Evolutionary conservation across 2,888 invertebrate genomes (phyloP), one percentile per base, ranked within the genome.

Genomic region (Syritta pipiens): DNA sequence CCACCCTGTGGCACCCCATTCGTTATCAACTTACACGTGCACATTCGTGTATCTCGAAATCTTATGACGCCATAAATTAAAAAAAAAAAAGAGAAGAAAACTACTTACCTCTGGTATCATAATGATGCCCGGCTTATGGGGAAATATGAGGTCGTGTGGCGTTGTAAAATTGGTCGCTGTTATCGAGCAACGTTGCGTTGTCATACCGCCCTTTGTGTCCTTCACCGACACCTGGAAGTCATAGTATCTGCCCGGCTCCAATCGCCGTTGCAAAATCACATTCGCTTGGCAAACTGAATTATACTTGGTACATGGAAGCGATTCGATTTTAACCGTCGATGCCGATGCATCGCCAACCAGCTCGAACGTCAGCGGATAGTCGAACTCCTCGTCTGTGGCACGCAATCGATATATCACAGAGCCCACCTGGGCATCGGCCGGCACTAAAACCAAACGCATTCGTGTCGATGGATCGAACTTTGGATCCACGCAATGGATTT

Each of bases 211-310:
- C 85, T 93, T 92, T 77, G 95, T 93, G 90, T 95, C 96, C 83
- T 92, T 91, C 62, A 93, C 94, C 10, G 92, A 91, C 75, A 92
- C 90, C 81, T 93, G 91, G 89, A 95, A 96, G 90, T 96, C 95
- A 88, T 96, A 95, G 84, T 94, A 93, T 75, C 95, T 92, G n/a
- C 95, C 95, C 0, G 94, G 92, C 87, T 94, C 94, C 84, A 97
- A 89, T 81, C 93, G 91, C 84, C 93, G 91, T 82, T 93, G 92
- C 81, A 97, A 90, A 82, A 95, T 92, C 83, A 97, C 93, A 89
- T 96, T 96, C 65, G 96, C 96, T 88, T 96, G 95, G 89, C 96
- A 96, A 84, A 95, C 93, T 55, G 95, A 95, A 90, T 96, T 95
- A 90, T 95, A 95, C 82, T 94, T 91, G 69, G 94, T 94, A 90